Evolutionary conservation across 2,797 vertebrate genomes (phyloP).

Genomic region (Hippopotamyrus pictus): DNA sequence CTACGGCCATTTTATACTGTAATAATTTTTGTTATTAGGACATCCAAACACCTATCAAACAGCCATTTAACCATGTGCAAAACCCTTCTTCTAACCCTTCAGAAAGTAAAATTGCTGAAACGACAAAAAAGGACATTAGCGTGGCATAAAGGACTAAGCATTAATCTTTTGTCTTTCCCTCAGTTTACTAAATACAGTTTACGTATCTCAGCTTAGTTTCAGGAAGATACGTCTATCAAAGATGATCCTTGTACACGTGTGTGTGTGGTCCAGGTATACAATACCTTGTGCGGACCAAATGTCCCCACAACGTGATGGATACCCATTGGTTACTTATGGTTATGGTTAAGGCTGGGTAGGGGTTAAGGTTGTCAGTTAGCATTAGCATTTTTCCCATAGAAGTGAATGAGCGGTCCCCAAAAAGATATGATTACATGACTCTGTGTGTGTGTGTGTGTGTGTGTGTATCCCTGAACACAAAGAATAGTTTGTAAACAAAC

Average conservation of each 20-base stretch:
- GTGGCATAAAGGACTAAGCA: not conserved
- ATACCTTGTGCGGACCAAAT: not conserved
- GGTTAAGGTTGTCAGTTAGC: no score
- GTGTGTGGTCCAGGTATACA: not conserved
- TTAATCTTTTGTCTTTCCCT: no score
- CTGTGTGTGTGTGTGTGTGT: no score
- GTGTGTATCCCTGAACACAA: no score
- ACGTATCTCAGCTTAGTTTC: not conserved
- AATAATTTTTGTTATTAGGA: not conserved
- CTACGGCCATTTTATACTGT: not conserved
- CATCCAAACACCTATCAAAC: not conserved
- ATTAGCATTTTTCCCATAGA: no score
- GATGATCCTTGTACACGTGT: not conserved
- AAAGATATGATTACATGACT: no score
- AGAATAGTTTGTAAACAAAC: no score
- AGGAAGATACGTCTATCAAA: not conserved
- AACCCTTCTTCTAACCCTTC: not conserved
- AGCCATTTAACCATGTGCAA: not conserved
- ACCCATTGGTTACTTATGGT: not conserved
- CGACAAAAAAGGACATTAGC: not conserved
- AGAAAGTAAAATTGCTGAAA: not conserved
- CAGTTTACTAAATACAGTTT: no score
- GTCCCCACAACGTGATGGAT: not conserved
- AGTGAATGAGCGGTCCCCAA: no score
- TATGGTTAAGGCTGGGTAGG: no score